These are phyloP conservation scores for Tineola bisselliella DNA, from an alignment of 2,888 invertebrate species.

Conservation along the genomic window DNA sequence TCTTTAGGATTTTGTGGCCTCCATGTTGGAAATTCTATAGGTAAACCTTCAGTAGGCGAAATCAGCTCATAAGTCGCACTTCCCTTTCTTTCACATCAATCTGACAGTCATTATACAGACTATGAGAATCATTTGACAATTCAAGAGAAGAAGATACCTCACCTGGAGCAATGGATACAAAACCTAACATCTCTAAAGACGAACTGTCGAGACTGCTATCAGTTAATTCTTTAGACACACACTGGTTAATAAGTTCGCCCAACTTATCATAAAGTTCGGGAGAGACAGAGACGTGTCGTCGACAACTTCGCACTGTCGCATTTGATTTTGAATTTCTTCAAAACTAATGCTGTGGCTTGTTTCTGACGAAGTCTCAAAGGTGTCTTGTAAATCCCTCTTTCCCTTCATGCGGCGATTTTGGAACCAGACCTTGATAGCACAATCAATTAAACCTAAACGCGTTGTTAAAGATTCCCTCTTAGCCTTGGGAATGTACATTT, in stretches of 20 bases:
- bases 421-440: conserved; percentile 82
- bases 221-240: neutral
- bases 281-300: neutral
- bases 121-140: neutral
- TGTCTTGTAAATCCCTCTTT: conserved; percentile 14
- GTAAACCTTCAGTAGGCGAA: conserved; percentile 6
- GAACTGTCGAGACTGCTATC: neutral
- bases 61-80: conserved; percentile 16
- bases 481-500: conserved; percentile 75
- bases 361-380: neutral
- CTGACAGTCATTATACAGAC: neutral
- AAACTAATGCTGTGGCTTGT: neutral
- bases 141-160: neutral
- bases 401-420: conserved; percentile 76
- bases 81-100: too few species aligned
- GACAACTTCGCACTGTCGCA: conserved; percentile 1
- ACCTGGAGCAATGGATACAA: neutral
- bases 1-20: conserved; percentile 16
- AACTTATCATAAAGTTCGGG: neutral
- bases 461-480: conserved; percentile 73
- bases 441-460: conserved; percentile 67
- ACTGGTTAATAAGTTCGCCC: conserved; percentile 2
- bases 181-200: neutral
- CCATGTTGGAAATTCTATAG: conserved; percentile 13
- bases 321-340: neutral